These are phyloP conservation scores for Bombus polaris DNA, from an alignment of 1,140 invertebrate genomes.

Conservation along the genomic window DNA sequence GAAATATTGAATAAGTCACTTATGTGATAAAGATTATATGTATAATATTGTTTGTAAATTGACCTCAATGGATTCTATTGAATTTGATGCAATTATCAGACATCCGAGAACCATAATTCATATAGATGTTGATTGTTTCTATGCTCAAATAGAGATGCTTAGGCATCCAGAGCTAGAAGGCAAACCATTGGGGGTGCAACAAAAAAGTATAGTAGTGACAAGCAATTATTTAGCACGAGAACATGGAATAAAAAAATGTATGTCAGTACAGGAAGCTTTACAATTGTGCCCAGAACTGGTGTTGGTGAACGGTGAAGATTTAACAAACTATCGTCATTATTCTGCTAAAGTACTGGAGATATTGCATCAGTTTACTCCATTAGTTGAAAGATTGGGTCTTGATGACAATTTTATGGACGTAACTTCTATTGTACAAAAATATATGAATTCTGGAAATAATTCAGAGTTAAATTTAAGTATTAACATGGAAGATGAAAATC, in stretches of 20 bases:
- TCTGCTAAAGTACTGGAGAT: conserved; percentile 88
- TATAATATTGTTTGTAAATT: conserved; percentile 32
- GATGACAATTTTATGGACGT: conserved; percentile 92
- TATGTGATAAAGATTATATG: conserved; percentile 40
- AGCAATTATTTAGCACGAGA: conserved; percentile 90
- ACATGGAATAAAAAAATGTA: conserved; percentile 89
- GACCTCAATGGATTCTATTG: conserved; percentile 75
- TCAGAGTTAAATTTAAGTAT: conserved; percentile 51
- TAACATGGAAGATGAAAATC: conserved; percentile 72
- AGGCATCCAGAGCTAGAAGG: conserved; percentile 85
- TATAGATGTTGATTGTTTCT: conserved; percentile 91
- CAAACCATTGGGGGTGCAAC: conserved; percentile 89
- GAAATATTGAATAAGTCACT: conserved; percentile 14
- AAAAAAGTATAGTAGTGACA: conserved; percentile 91
- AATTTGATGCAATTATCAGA: conserved; percentile 68
- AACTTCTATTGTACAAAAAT: conserved; percentile 85
- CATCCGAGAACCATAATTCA: conserved; percentile 88
- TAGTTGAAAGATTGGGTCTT: conserved; percentile 90
- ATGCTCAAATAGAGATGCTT: conserved; percentile 92
- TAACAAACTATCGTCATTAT: conserved; percentile 88
- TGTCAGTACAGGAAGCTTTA: conserved; percentile 87
- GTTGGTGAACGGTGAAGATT: conserved; percentile 89
- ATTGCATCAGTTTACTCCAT: conserved; percentile 86
- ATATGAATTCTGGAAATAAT: conserved; percentile 58
- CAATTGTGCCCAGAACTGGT: conserved; percentile 87